Evolutionary conservation across 2,113 vertebrate species (phyloP), one percentile per base, ranked within the genome.

Genomic region (Poicephalus gulielmi): DNA sequence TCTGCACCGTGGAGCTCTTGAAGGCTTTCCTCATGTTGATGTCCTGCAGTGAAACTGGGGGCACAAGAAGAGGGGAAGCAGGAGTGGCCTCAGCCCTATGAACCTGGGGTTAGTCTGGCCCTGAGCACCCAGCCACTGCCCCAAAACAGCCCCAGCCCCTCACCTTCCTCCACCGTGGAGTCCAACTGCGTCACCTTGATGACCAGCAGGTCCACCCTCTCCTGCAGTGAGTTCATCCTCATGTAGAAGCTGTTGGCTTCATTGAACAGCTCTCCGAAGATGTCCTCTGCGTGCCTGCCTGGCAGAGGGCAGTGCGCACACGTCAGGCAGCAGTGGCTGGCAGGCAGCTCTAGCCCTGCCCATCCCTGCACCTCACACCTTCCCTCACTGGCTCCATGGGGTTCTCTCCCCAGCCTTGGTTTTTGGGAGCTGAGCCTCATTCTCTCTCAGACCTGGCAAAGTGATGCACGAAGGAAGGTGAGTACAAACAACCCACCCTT

Each of bases 11-110:
- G 75, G 99, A 99, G 95, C 99, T 99, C 97, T 99, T 99, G 92
- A 99, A 99, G 31, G 99, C 99, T 96, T 99, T 99, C 95, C 99
- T 97, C 99, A 99, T 99, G 98, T 99, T 99, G 96, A 99, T 99
- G 81, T 99, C 99, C 97, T 99, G 99, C 93, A 99, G 97, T 0
- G 99, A 99, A 37, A 99, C 99, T 99, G 97, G 31, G 78, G 84
- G 25, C n/a, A 28, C 30, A 3, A 67, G n/a, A 64, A 86, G 37
- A 17, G 4, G 25, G 19, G n/a, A 37, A 78, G 50, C 3, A 47
- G 41, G 6, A 22, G 13, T 30, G 64, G 39, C 35, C 62, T 83
- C 64, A 69, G 28, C 23, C 35, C 8, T 5, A 35, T 0, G 0
- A 57, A 52, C 4, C 1, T 35, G 20, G 33, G 0, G 49, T 22